A percentile compares a stretch with the other conserved stretches of the same genome.
Conservation (phyloP, 2,113 vertebrate genomes). For the Chaenocephalus aceratus region DNA sequence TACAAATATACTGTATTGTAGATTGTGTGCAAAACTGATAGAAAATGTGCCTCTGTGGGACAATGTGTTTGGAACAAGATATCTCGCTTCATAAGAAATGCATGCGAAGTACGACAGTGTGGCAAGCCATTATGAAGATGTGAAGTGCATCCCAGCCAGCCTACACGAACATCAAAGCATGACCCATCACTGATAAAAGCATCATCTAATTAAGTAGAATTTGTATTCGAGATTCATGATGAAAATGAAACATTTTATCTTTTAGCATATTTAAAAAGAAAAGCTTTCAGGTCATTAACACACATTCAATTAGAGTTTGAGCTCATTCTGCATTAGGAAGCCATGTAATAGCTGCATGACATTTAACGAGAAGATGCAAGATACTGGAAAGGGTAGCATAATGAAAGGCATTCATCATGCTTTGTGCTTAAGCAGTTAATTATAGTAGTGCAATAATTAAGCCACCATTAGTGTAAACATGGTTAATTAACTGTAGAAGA, state of each 20-base stretch:
- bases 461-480: not conserved
- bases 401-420: not conserved
- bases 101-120: not conserved
- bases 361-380: not conserved
- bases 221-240: not conserved
- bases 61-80: constrained; percentile 4
- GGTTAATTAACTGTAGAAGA: not conserved
- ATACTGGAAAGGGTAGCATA: not conserved
- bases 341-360: constrained; percentile 8
- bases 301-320: not conserved
- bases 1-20: constrained; percentile 1
- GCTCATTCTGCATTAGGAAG: not conserved
- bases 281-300: not conserved
- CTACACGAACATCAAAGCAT: not conserved
- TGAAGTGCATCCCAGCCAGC: not conserved
- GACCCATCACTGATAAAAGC: not conserved
- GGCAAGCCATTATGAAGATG: not conserved
- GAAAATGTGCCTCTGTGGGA: constrained; percentile 11
- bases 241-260: not conserved
- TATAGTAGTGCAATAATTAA: not conserved
- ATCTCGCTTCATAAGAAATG: not conserved
- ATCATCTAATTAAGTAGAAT: not conserved
- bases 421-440: not conserved
- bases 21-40: constrained; percentile 8
- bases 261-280: not conserved